phyloP scores from a whole-genome alignment of 53 echinoderm and acorn worm species.

The Holothuria scabra region DNA sequence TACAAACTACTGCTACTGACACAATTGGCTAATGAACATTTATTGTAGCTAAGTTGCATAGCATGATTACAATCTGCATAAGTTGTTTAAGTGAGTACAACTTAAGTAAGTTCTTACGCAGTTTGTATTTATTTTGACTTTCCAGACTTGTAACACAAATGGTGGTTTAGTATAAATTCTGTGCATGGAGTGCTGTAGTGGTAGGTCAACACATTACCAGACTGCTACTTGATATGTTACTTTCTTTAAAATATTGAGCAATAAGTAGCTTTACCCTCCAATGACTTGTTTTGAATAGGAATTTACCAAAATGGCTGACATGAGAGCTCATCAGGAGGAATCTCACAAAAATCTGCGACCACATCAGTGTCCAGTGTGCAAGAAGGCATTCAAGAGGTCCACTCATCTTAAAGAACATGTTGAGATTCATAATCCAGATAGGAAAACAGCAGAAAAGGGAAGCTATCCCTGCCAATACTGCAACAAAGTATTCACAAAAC shows the following conservation, averaged over 20 bases:
- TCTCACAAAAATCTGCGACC: constrained; percentile 80
- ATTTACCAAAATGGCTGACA: constrained; percentile 85
- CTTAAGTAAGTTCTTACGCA: no score
- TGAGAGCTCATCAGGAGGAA: constrained; percentile 82
- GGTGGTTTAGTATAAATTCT: no score
- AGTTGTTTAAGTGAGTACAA: no score
- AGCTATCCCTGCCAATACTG: constrained; percentile 62
- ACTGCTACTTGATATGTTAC: no score
- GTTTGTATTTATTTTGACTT: no score
- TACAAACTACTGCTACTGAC: no score
- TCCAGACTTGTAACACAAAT: no score
- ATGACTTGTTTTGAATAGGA: constrained; percentile 55
- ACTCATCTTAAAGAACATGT: constrained; percentile 95
- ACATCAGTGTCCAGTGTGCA: constrained; percentile 74
- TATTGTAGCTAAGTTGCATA: no score
- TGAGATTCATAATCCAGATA: constrained; percentile 65
- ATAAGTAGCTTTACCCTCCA: background rate
- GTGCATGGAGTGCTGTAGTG: no score
- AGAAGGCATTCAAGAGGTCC: constrained; percentile 93
- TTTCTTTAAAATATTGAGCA: background rate
- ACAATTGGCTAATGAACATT: no score
- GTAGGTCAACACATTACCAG: no score
- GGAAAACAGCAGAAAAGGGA: constrained; percentile 20
- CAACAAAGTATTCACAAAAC: constrained; percentile 80
- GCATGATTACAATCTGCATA: no score